phyloP scores from a whole-genome alignment of 2,797 vertebrate genomes.

The Sardinella longiceps region DNA sequence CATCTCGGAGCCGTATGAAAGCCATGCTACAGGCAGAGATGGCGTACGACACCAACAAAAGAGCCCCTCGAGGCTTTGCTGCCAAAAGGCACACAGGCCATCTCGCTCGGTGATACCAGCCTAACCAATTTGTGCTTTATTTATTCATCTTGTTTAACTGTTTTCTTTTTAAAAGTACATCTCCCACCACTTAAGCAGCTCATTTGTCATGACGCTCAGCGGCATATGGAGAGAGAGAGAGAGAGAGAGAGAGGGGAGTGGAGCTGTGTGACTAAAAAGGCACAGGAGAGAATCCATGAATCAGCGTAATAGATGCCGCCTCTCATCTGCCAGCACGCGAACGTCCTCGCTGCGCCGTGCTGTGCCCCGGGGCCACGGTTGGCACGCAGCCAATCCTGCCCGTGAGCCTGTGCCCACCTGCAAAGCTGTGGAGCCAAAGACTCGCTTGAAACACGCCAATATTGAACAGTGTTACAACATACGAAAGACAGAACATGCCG shows the following conservation, averaged over 20 bases:
- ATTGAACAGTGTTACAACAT: no score
- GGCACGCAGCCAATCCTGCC: constrained; percentile 29
- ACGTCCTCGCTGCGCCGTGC: constrained; percentile 23
- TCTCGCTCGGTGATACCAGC: background rate
- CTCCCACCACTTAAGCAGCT: constrained; percentile 1
- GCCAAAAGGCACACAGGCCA: background rate
- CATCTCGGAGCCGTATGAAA: background rate
- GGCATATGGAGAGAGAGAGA: background rate
- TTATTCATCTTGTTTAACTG: constrained; percentile 9
- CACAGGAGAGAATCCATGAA: constrained; percentile 20
- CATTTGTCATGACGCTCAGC: constrained; percentile 12
- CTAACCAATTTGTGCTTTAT: constrained; percentile 13
- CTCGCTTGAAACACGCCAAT: no score
- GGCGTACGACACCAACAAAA: background rate
- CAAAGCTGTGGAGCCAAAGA: background rate
- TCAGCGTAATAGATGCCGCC: constrained; percentile 24
- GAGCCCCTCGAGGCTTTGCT: background rate
- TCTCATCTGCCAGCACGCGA: constrained; percentile 16
- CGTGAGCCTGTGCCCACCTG: background rate
- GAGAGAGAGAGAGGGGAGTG: background rate
- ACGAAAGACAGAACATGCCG: background rate
- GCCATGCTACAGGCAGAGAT: background rate
- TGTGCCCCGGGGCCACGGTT: constrained; percentile 27
- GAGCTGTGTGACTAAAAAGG: background rate
- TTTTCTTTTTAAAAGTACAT: constrained; percentile 10